Base-by-base conservation (phyloP, 1,140 invertebrate species). In the Dreissena rostriformis region DNA sequence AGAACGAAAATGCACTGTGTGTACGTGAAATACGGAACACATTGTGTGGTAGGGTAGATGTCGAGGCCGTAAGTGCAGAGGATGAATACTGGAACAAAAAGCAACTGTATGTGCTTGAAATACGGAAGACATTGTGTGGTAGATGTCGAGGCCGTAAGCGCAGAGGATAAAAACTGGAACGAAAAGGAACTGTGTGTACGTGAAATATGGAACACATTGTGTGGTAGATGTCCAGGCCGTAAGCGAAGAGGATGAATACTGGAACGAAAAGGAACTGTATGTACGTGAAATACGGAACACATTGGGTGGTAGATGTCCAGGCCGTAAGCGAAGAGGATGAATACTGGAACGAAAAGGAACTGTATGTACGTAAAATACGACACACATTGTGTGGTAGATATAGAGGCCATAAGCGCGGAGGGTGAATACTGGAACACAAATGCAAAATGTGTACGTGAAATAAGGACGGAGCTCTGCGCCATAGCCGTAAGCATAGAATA, bases 171-270 rank as follows among this genome's bases (percentile, higher is more conserved):
- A n/a, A n/a, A n/a, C n/a, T n/a, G n/a, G n/a, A n/a, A n/a, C n/a
- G n/a, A n/a, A n/a, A n/a, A n/a, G n/a, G n/a, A n/a, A n/a, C n/a
- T n/a, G n/a, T n/a, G n/a, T n/a, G n/a, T n/a, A n/a, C n/a, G n/a
- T n/a, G n/a, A n/a, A n/a, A n/a, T n/a, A n/a, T n/a, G 12, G 84
- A 85, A 68, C 86, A 78, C 81, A 90, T 68, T 14, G 89, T 53
- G 28, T 70, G 76, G 19, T 86, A 49, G 7, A 89, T 79, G 65
- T 90, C 87, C 4, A 57, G 17, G 11, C 87, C 87, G 65, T 87
- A 88, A 26, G 88, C 87, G 68, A 85, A 86, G 49, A 90, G 61
- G 7, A 90, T 52, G 53, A 89, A 88, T 61, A 90, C 89, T 90
- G 79, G 1, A 85, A 74, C 22, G 22, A 61, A 39, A 39, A 8